Evolutionary conservation across 1,140 invertebrate species (phyloP), one percentile per base, ranked within the genome.

Genomic region (Diorhabda carinulata): DNA sequence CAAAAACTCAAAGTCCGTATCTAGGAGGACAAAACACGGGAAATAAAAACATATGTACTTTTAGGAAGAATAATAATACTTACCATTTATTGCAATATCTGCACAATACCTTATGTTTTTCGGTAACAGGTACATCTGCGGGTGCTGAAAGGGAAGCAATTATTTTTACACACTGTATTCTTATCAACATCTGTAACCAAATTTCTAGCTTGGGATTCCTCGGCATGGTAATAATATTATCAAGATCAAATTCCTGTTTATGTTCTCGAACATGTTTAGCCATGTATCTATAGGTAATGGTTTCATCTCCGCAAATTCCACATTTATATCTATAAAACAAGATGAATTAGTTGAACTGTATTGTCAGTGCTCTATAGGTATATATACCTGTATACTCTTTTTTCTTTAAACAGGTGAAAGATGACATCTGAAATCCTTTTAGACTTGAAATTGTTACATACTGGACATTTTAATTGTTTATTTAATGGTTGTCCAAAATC

Each of bases 341-440:
- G 25, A 25, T 25, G 25, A 25, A 25, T 25, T 25, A 25, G 25
- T 25, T 25, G 1, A 25, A 25, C 25, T 25, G 25, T 25, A 25
- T 25, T 25, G 25, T 25, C 2, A 25, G 25, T 25, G 2, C 25
- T 25, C 25, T 57, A 52, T 61, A n/a, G n/a, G n/a, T n/a, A 61
- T n/a, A 67, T 57, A 43, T 67, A 75, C 64, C 74, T 70, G 42
- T 71, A 73, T 45, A 68, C 40, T 43, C 72, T 71, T 8, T 67
- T 67, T 44, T 88, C 86, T 41, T 84, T 80, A 64, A 81, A 87
- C 42, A 88, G 70, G 77, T 88, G 87, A 70, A 85, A 82, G 8
- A 82, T 77, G 70, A 88, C 82, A 47, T 86, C 83, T 3, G 81
- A 76, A n/a, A 82, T 81, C 47, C 83, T 82, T 40, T 81, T 85